Conservation (phyloP, 1,140 invertebrate species). For the Nasonia longicornis region DNA sequence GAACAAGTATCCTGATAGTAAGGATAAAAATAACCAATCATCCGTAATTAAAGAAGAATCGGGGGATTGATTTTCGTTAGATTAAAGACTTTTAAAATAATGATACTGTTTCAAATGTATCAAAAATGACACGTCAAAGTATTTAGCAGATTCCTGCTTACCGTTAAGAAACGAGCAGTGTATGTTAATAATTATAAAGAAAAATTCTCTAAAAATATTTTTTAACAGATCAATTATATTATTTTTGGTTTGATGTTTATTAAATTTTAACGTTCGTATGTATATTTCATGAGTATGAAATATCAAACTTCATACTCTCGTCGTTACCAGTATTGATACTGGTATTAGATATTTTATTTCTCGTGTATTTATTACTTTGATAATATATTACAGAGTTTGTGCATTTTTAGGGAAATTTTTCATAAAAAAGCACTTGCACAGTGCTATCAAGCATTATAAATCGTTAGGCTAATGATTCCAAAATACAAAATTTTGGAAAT, state of each 20-base stretch:
- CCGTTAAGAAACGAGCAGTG: background rate
- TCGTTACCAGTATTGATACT: slow-evolving; percentile 11
- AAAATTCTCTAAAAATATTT: slow-evolving; percentile 41
- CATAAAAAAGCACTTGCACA: slow-evolving; percentile 27
- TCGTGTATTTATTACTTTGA: slow-evolving; percentile 30
- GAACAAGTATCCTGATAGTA: slow-evolving; percentile 52
- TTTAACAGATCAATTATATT: background rate
- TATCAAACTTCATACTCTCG: background rate
- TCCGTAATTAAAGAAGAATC: slow-evolving; percentile 56
- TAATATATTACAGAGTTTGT: slow-evolving; percentile 39
- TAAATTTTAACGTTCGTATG: background rate
- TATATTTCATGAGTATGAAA: background rate
- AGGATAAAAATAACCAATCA: slow-evolving; percentile 52
- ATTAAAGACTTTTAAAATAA: slow-evolving; percentile 36
- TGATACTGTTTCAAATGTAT: slow-evolving; percentile 47
- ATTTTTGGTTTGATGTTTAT: background rate
- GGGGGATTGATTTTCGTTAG: slow-evolving; percentile 55
- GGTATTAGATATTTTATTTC: background rate
- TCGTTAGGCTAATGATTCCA: slow-evolving; percentile 1
- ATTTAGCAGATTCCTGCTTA: slow-evolving; percentile 47
- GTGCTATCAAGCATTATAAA: slow-evolving; percentile 20
- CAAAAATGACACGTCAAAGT: slow-evolving; percentile 47
- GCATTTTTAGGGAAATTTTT: slow-evolving; percentile 45
- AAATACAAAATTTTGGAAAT: slow-evolving; percentile 16
- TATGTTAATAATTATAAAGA: slow-evolving; percentile 14